phyloP scores from a whole-genome alignment of 64 coral and sea anemone genomes.

The Montipora foliosa region DNA sequence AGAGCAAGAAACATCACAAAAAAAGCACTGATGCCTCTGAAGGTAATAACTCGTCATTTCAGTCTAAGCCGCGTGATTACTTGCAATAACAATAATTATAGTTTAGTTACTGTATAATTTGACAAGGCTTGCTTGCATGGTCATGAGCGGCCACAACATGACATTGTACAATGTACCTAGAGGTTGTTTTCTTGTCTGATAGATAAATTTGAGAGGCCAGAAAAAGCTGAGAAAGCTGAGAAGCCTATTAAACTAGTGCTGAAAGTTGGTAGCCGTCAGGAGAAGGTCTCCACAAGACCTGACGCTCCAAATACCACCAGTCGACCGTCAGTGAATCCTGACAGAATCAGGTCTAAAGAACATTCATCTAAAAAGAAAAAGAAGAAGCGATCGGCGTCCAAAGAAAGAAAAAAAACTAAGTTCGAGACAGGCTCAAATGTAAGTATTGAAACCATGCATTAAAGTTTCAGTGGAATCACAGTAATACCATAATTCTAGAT shows the following conservation, averaged over 20 bases:
- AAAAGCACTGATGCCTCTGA: constrained; percentile 67
- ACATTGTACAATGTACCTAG: too few species aligned
- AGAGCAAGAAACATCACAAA: constrained; percentile 93
- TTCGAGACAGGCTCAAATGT: constrained; percentile 62
- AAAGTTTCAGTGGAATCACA: too few species aligned
- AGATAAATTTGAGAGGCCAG: constrained; percentile 64
- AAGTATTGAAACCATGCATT: not conserved
- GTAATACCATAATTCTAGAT: too few species aligned
- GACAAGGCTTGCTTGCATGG: too few species aligned
- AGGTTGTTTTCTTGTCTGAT: not conserved
- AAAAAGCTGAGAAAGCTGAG: constrained; percentile 68
- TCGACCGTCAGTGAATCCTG: not conserved
- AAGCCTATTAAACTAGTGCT: constrained; percentile 92
- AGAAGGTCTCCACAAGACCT: constrained; percentile 29
- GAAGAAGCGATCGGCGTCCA: constrained; percentile 85
- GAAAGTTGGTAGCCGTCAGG: constrained; percentile 77
- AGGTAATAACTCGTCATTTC: not conserved
- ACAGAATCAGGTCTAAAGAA: constrained; percentile 71
- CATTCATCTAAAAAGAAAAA: constrained; percentile 94
- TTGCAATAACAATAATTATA: too few species aligned
- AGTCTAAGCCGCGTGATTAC: not conserved
- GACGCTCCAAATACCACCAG: constrained; percentile 2
- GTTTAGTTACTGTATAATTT: too few species aligned
- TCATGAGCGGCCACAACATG: too few species aligned
- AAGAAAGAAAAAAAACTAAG: constrained; percentile 84